Evolutionary conservation across 2,797 vertebrate genomes (phyloP), one percentile per base, ranked within the genome.

Genomic region (Cyclopterus lumpus): DNA sequence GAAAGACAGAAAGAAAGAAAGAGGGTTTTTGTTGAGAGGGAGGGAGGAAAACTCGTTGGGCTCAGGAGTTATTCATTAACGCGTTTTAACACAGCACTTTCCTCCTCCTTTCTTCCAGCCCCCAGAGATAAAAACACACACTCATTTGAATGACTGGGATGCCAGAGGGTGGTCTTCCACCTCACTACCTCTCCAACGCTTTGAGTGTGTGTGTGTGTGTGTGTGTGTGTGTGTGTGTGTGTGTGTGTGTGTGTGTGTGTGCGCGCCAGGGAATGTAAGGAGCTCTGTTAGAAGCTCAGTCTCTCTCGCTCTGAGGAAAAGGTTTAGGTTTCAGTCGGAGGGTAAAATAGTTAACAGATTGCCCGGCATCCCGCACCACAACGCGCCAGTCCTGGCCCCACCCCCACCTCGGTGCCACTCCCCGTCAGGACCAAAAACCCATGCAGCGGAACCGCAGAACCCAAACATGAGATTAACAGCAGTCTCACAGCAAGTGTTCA

Each of bases 291-390:
- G 77, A 54, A 73, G 75, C 63, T 48, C 54, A 18, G 77, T 60
- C 42, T 65, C 75, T 71, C 64, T 76, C 38, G 38, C 64, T 26
- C 51, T 53, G 51, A n/a, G 44, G 48, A 75, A 73, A 78, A 85
- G 88, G 85, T 89, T 93, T 93, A 82, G 78, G 86, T 95, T 94
- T 92, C 93, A 94, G 85, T 81, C 36, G 75, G 81, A 78, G 77
- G 79, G 84, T 88, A 76, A 94, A 95, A 94, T 92, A 90, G 93
- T 93, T 92, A 92, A 93, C 92, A 93, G 91, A 93, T 90, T 92
- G 85, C 34, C 51, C 80, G 61, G 80, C 82, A 78, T 80, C 77
- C 22, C 64, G 26, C 28, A 71, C 57, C 65, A 49, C 67, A 28
- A 40, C 38, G 32, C 11, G 22, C 49, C 22, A 1, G 16, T 2